Percentiles rank a stretch among this genome's conserved stretches.
Evolutionary conservation across 2,113 vertebrate species (phyloP).

Genomic region (Malurus elegans): DNA sequence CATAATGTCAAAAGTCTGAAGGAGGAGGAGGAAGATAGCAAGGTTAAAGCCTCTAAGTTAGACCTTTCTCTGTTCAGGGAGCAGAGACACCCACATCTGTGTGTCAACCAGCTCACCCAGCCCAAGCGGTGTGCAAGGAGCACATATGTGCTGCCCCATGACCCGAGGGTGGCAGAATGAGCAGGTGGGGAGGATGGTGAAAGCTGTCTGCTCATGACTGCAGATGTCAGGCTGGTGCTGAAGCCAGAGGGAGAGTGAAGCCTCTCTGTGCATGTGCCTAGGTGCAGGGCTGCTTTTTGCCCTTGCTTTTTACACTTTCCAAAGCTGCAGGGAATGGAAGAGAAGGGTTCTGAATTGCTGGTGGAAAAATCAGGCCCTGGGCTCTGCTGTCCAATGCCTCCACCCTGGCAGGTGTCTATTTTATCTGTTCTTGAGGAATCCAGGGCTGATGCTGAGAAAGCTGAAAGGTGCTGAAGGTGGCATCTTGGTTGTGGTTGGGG

Average conservation of each 20-base stretch:
- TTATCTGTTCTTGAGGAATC: not conserved
- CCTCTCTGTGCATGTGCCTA: not conserved
- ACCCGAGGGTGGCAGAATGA: rapidly evolving
- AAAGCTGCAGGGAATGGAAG: not conserved
- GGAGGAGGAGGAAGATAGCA: not conserved
- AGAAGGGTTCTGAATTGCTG: not conserved
- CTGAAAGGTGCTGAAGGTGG: not conserved
- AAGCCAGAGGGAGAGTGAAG: not conserved
- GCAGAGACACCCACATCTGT: not conserved
- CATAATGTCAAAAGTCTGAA: not conserved
- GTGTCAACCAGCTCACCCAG: not conserved
- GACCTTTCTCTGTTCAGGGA: not conserved
- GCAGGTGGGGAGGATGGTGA: not conserved
- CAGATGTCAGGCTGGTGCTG: not conserved
- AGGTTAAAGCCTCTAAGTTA: not conserved
- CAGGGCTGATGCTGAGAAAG: not conserved
- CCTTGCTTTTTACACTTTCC: not conserved
- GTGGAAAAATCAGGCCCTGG: not conserved
- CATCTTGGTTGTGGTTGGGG: not conserved
- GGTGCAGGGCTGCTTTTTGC: not conserved
- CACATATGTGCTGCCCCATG: too few relatives aligned
- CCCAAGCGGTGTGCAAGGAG: not conserved
- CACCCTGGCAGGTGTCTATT: not conserved
- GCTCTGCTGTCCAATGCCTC: rapidly evolving
- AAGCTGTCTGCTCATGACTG: not conserved